These are phyloP conservation scores for Pogona vitticeps DNA, from an alignment of 2,113 vertebrate genomes.

Conservation along the genomic window DNA sequence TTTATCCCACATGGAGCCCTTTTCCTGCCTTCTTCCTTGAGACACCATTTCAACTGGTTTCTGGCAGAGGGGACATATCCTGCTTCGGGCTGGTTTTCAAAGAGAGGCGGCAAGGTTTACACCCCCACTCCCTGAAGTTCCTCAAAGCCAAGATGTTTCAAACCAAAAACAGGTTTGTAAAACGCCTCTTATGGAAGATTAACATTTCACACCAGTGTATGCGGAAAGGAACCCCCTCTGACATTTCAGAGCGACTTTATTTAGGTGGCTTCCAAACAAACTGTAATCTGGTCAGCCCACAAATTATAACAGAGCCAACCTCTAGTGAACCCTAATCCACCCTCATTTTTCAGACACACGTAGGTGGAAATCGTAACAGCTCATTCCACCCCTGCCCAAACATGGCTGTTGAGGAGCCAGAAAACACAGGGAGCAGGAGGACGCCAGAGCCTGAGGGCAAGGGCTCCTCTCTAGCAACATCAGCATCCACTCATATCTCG, in stretches of 20 bases:
- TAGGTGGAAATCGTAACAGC: background rate
- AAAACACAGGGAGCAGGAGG: too few species aligned
- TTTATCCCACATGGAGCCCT: background rate
- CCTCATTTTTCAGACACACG: fast-evolving
- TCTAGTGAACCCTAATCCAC: background rate
- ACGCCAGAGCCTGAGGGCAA: too few species aligned
- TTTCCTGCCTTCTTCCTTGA: background rate
- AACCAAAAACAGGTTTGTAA: too few species aligned
- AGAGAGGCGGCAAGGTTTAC: background rate
- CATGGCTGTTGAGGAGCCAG: background rate
- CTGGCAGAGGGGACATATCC: background rate
- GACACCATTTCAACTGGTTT: background rate
- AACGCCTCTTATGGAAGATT: too few species aligned
- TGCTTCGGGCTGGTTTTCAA: background rate
- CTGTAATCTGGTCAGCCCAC: background rate
- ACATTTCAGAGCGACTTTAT: background rate
- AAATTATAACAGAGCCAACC: background rate
- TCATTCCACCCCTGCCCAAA: background rate
- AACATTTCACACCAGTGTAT: background rate
- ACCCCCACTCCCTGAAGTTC: background rate
- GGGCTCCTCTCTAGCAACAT: too few species aligned
- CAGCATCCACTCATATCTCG: background rate
- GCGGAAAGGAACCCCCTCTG: background rate
- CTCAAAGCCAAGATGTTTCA: background rate
- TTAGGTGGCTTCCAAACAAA: background rate